Conservation (phyloP, 2,888 invertebrate genomes). For the Branchellion lobata region DNA sequence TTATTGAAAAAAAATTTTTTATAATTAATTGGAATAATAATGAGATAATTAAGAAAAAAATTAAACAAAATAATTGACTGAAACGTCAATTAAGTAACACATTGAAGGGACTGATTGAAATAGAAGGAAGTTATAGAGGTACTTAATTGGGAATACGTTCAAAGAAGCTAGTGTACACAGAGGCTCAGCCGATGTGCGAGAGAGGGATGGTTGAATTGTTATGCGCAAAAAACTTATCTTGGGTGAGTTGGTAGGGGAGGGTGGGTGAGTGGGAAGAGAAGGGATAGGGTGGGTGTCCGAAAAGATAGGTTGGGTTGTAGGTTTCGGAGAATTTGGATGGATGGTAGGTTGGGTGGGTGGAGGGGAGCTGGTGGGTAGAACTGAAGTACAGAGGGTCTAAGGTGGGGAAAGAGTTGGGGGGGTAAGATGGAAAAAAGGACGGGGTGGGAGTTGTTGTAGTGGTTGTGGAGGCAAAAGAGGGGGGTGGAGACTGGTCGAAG, state of each 20-base stretch:
- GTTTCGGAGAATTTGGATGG: not conserved
- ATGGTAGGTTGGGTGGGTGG: not conserved
- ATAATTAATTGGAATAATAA: too few relatives aligned
- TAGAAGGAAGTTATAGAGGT: too few relatives aligned
- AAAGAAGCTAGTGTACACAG: too few relatives aligned
- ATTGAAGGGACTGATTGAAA: too few relatives aligned
- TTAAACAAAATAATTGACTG: too few relatives aligned
- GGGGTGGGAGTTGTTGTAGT: not conserved
- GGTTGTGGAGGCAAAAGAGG: not conserved
- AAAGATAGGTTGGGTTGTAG: conserved; percentile 17
- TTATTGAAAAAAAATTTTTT: too few relatives aligned
- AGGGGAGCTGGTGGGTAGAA: not conserved
- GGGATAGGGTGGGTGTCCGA: conserved; percentile 17
- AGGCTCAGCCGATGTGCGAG: conserved; percentile 34
- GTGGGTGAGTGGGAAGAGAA: conserved; percentile 8
- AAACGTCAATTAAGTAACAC: too few relatives aligned
- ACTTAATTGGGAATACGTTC: too few relatives aligned
- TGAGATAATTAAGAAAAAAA: too few relatives aligned
- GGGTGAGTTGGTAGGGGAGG: not conserved
- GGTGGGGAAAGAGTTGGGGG: not conserved
- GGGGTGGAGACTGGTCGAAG: not conserved
- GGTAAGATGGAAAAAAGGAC: not conserved
- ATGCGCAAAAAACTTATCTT: not conserved
- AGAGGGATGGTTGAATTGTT: conserved; percentile 19
- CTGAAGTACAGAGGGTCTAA: conserved; percentile 1